Evolutionary conservation across 2,113 vertebrate genomes (phyloP), one percentile per base, ranked within the genome.

Genomic region (Bettongia penicillata): DNA sequence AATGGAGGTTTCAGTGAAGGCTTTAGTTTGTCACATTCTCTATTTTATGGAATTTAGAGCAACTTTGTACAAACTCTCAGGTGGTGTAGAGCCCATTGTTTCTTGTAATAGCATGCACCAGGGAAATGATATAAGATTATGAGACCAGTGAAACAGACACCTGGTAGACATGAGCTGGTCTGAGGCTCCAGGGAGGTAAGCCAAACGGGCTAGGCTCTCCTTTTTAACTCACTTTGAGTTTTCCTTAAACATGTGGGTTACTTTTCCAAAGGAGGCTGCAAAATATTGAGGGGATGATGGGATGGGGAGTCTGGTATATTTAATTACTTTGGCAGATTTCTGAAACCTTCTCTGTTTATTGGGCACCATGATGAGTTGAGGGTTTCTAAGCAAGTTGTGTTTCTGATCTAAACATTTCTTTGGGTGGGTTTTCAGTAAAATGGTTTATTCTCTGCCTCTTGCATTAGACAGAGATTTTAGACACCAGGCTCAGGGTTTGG

Each of bases 341-440:
- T 84, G 68, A 84, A 43, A 0, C 4, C 37, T n/a, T 22, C 14
- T 77, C 61, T n/a, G 37, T 43, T 77, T 77, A 8, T 68, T 61
- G 12, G 10, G 28, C 37, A 77, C 37, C 5, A 22, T 77, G 50
- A 68, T 51, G n/a, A 10, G 25, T 95, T 95, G 26, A 93, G 47
- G 55, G 16, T 91, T 11, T 90, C 19, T 90, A 26, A 95, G 53
- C 26, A 90, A 8, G 89, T 91, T 91, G 37, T 84, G 24, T 53
- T 14, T 96, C 53, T 84, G 16, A 91, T 90, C 50, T 68, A 89
- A 84, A 97, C 94, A 93, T 19, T 90, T 23, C 92, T 31, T 84
- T 94, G 51, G 43, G 37, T 26, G 77, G 92, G 10, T 89, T 47
- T 93, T 52, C 51, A 68, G 77, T 91, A 95, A 43, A 90, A 22